Evolutionary conservation across 2,113 vertebrate species (phyloP).

Genomic region (pig (Sus scrofa)): T2T-Sscrofa CM000820.6:26499001-26499500

Average conservation of each 20-base stretch:
- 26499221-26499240: neutral
- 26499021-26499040: neutral
- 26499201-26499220: neutral
- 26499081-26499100: neutral
- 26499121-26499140: neutral
- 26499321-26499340: neutral
- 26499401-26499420: neutral
- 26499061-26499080: neutral
- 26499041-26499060: neutral
- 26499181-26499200: constrained; percentile 41
- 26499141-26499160: neutral
- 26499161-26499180: neutral
- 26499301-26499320: constrained; percentile 20
- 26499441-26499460: constrained; percentile 13
- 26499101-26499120: neutral
- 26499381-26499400: constrained; percentile 26
- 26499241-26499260: neutral
- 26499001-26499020: neutral
- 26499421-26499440: neutral
- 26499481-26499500: neutral
- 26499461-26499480: constrained; percentile 37
- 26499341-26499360: neutral
- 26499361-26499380: neutral
- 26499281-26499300: neutral
- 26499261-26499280: neutral